phyloP scores from a whole-genome alignment of 2,888 invertebrate genomes.

The Polia nebulosa region DNA sequence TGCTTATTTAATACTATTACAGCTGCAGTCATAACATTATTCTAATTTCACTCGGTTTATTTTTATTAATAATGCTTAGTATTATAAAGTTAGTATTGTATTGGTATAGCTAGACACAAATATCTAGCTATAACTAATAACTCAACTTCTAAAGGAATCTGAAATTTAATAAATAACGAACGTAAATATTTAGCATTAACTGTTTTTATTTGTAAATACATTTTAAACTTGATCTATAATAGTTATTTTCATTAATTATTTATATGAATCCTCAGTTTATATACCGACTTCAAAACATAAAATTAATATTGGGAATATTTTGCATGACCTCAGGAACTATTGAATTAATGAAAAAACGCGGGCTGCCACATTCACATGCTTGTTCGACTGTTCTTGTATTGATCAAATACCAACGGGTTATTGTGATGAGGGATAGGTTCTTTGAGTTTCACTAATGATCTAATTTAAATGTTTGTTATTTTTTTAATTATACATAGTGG shows the following conservation, averaged over 20 bases:
- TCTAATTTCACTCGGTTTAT: constrained; percentile 36
- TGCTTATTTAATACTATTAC: constrained; percentile 17
- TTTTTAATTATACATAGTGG: constrained; percentile 30
- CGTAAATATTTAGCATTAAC: constrained; percentile 15
- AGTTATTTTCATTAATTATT: constrained; percentile 21
- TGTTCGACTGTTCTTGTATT: constrained; percentile 1
- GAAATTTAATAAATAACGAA: constrained; percentile 40
- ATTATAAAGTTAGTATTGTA: constrained; percentile 35
- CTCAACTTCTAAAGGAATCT: constrained; percentile 27
- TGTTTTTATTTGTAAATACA: constrained; percentile 36
- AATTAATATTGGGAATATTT: constrained; percentile 17
- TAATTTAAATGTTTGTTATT: constrained; percentile 28
- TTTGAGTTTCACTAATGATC: constrained; percentile 31
- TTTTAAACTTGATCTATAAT: constrained; percentile 34
- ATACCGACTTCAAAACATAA: constrained; percentile 5
- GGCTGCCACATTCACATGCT: constrained; percentile 2
- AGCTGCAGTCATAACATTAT: constrained; percentile 28
- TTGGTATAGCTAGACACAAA: constrained; percentile 32
- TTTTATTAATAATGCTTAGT: constrained; percentile 37
- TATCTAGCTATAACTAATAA: too few species aligned
- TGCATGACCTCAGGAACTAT: constrained; percentile 28
- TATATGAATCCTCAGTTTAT: constrained; percentile 12
- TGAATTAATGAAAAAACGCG: constrained; percentile 14
- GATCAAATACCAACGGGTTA: constrained; percentile 9
- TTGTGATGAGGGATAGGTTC: constrained; percentile 7